Evolutionary conservation across 1,140 invertebrate genomes (phyloP), one percentile per base, ranked within the genome.

Genomic region (Tetragonula clypearis): DNA sequence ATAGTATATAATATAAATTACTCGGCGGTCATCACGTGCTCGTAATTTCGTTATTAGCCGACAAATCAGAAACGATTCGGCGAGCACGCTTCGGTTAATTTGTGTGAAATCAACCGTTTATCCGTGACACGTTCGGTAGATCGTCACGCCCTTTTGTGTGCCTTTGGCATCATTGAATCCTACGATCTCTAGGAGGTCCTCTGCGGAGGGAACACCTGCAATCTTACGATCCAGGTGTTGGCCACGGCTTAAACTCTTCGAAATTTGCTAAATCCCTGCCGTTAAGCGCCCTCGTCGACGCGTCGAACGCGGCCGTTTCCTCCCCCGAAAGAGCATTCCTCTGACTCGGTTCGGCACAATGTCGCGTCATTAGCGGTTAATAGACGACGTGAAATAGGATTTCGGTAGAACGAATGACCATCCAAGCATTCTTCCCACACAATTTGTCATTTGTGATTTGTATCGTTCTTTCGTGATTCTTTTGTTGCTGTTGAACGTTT

Each of bases 41-140:
- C 56, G 56, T 69, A 30, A 56, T 21, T 85, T 87, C 30, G 56
- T 49, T 21, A 58, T 71, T 84, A 58, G 2, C 14, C 49, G 14
- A 55, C 56, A 71, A 62, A 56, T 17, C 14, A 56, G 65, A 1
- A 53, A 62, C 49, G 71, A 84, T 21, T 65, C 30, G n/a, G 15
- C 56, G 58, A 26, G 15, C 62, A 74, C 55, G 73, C 68, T 91
- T 81, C 75, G 88, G 65, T 90, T 90, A 90, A 91, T 90, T 91
- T 90, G 83, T 85, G 91, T 90, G 84, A 90, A 92, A 92, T 90
- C 89, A 85, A 23, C 71, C 87, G 83, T 86, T 92, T 90, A 84
- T 82, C 84, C 84, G 82, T 77, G 69, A 84, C 86, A 55, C 77
- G 84, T 68, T 80, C 85, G 86, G 69, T 84, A 85, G 86, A 87